Conservation (phyloP, 2,797 vertebrate species). For the Dallia pectoralis region DNA sequence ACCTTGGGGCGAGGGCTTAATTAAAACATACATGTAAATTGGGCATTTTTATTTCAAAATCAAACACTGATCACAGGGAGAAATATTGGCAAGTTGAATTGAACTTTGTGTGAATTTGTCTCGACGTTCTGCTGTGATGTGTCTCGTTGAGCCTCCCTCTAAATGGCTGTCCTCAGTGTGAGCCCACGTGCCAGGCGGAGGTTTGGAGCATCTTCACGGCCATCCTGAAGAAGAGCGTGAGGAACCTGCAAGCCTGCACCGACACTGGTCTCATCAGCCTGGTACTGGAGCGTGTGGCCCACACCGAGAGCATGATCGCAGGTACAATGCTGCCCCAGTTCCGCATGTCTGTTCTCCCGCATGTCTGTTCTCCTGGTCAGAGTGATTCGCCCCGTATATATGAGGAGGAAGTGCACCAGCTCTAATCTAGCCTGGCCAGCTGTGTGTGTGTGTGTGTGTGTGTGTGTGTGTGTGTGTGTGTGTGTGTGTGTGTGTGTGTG, state of each 20-base stretch:
- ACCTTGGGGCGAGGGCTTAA: no score
- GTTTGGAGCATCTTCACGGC: conserved; percentile 99
- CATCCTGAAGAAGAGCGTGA: conserved; percentile 94
- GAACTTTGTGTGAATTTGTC: no score
- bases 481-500: not conserved
- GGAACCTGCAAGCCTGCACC: conserved; percentile 91
- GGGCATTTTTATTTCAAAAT: no score
- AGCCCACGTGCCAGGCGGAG: conserved; percentile 92
- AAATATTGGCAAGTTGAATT: no score
- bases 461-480: no score
- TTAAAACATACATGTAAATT: no score
- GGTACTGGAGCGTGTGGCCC: conserved; percentile 84
- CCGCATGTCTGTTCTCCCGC: no score
- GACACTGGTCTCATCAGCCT: conserved; percentile 89
- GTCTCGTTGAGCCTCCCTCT: no score
- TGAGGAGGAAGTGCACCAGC: not conserved
- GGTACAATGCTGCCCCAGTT: conserved; percentile 66
- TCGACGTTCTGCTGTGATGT: no score
- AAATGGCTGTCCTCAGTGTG: conserved; percentile 73
- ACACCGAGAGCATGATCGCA: conserved; percentile 91
- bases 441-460: not conserved
- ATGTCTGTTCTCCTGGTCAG: not conserved
- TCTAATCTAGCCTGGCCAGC: not conserved
- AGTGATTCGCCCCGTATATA: not conserved
- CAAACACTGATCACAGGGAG: no score